Evolutionary conservation across 2,797 vertebrate species (phyloP).

Genomic region (Smutsia gigantea): DNA sequence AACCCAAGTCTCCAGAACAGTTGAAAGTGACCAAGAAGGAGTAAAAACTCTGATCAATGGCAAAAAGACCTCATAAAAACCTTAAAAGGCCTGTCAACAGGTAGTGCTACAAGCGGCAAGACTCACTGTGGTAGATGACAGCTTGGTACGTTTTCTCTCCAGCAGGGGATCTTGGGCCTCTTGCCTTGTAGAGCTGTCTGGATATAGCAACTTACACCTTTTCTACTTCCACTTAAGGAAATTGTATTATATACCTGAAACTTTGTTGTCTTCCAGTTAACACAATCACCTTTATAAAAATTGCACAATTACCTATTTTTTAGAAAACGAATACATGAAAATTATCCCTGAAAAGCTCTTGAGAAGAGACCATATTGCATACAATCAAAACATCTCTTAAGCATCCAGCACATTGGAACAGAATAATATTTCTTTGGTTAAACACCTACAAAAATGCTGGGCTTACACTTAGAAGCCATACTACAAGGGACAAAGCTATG

Average conservation of each 20-base stretch:
- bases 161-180: not conserved
- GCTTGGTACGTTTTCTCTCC: not conserved
- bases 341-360: not conserved
- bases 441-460: not conserved
- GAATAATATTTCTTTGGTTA: not conserved
- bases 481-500: not conserved
- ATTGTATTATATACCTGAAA: not conserved
- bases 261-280: not conserved
- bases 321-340: not conserved
- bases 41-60: not conserved
- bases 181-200: not conserved
- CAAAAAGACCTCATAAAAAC: not conserved
- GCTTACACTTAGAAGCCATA: slow-evolving; percentile 9
- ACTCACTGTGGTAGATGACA: not conserved
- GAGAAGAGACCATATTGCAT: not conserved
- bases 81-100: not conserved
- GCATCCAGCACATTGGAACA: not conserved
- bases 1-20: not conserved
- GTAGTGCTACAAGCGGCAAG: not conserved
- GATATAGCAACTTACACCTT: not conserved
- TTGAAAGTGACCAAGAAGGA: not conserved
- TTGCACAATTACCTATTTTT: not conserved
- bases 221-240: not conserved
- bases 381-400: not conserved
- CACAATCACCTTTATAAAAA: slow-evolving; percentile 27